Evolutionary conservation across 2,888 invertebrate genomes (phyloP), one percentile per base, ranked within the genome.

Genomic region (Platycheirus albimanus): DNA sequence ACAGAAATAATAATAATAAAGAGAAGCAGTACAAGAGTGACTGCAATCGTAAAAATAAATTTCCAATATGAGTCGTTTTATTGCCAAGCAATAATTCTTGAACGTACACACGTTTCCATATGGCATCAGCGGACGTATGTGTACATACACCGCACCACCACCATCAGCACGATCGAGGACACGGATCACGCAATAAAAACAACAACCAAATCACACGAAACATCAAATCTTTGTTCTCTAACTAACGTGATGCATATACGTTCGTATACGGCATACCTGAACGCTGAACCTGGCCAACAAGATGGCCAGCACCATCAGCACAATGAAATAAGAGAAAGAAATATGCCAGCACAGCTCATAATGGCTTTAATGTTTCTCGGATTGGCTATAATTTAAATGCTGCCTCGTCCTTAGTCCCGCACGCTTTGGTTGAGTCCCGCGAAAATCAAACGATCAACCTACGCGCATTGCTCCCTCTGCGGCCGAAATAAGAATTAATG

Each of bases 361-460:
- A 87, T 86, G 79, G 86, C 85, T 85, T 85, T 86, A 86, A 87
- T 87, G 86, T 86, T 86, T 86, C 86, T 83, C 85, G 67, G 80
- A 86, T 86, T 86, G 87, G 72, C 81, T 81, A 87, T 87, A 85
- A 86, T 87, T 86, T 86, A 86, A 86, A 86, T 85, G 85, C 85
- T 63, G 70, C 79, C 75, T 80, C 76, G 54, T 63, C 71, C 47
- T 72, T 41, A 33, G 43, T 47, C 47, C 58, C 17, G 30, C 36
- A 11, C 49, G 10, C 63, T 41, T 33, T 15, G 28, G 45, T 20
- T 15, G 38, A 43, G 45, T 13, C 36, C 33, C 28, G 43, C 28
- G 24, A 17, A 15, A 45, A 45, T 43, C 41, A 61, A 61, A 52
- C 66, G 41, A 51, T 38, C 74, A n/a, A n/a, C n/a, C n/a, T n/a